Base-by-base conservation (phyloP, 2,888 invertebrate genomes). In the Chrysolina oricalcia region DNA sequence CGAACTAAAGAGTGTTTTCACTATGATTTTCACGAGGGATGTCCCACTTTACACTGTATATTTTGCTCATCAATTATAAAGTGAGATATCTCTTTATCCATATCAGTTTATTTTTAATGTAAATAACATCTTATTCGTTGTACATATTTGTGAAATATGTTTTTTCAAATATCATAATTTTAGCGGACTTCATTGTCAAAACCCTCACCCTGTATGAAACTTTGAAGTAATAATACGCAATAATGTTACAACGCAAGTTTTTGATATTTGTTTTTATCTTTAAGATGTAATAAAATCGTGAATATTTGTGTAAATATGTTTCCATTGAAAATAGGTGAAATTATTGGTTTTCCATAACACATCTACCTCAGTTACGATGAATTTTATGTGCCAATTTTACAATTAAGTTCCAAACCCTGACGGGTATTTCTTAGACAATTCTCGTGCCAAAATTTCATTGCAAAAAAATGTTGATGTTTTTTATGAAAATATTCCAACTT, bases 331-430 rank as follows among this genome's bases (percentile, higher is more conserved):
- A 86, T 86, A 84, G 86, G 84, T 86, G 83, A 87, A 85, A 78
- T 79, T 83, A 78, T 79, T 83, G 56, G 85, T 79, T 86, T 85
- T 86, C 81, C 85, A 87, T 84, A 84, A 88, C 87, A 85, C 84
- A 88, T 84, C 89, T 89, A 89, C 89, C 89, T 89, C 89, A 88
- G 88, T 89, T 88, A 76, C 76, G 74, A 81, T 80, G 78, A 79
- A 81, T 78, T 80, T 84, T 84, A 82, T 83, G 85, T 86, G 85
- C 85, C 85, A 86, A 86, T 83, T 76, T 73, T 71, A 77, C 78
- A 78, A 69, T 78, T 78, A 82, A 81, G 77, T 79, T 79, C 62
- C 17, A 17, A 65, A 70, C 77, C 64, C 35, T 53, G 56, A 76
- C 27, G 62, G 59, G 73, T 48, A 19, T 19, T 50, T 69, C 21